Conservation (phyloP, 2,797 vertebrate genomes). For the Alauda arvensis region DNA sequence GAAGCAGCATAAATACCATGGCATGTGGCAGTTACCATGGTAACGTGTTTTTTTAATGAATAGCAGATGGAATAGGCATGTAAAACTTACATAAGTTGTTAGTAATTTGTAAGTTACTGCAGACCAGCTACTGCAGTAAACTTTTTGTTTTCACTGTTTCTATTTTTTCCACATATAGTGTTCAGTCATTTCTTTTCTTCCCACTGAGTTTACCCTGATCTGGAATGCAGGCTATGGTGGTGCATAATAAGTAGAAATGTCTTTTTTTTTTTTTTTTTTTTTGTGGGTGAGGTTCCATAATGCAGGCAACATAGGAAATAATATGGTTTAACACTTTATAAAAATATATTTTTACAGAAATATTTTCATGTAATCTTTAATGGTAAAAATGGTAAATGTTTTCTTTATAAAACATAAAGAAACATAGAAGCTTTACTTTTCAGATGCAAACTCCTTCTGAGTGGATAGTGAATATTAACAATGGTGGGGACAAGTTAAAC, state of each 20-base stretch:
- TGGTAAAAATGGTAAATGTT: not conserved
- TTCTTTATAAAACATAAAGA: not conserved
- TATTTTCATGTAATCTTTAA: not conserved
- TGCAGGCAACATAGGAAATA: not conserved
- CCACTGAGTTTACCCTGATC: slow-evolving; percentile 47
- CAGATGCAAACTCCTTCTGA: not conserved
- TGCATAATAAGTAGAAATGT: slow-evolving; percentile 48
- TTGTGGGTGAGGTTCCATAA: slow-evolving; percentile 19
- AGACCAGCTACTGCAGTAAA: slow-evolving; percentile 76
- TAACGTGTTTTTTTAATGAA: slow-evolving; percentile 76
- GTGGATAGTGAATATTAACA: not conserved
- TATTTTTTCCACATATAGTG: slow-evolving; percentile 58
- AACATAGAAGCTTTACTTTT: not conserved
- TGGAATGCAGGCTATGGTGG: slow-evolving; percentile 24
- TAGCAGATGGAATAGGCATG: slow-evolving; percentile 80
- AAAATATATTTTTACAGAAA: not conserved
- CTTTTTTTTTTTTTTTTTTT: slow-evolving; percentile 2
- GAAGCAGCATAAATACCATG: slow-evolving; percentile 80
- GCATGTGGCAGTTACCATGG: slow-evolving; percentile 79
- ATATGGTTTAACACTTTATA: not conserved
- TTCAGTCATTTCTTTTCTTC: slow-evolving; percentile 57
- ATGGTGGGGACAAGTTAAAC: not conserved
- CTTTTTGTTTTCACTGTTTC: slow-evolving; percentile 72
- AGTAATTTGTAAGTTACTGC: slow-evolving; percentile 80
- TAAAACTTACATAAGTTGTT: slow-evolving; percentile 82